Evolutionary conservation across 2,888 invertebrate species (phyloP).

Genomic region (Scaptomyza cyrtandrae): DNA sequence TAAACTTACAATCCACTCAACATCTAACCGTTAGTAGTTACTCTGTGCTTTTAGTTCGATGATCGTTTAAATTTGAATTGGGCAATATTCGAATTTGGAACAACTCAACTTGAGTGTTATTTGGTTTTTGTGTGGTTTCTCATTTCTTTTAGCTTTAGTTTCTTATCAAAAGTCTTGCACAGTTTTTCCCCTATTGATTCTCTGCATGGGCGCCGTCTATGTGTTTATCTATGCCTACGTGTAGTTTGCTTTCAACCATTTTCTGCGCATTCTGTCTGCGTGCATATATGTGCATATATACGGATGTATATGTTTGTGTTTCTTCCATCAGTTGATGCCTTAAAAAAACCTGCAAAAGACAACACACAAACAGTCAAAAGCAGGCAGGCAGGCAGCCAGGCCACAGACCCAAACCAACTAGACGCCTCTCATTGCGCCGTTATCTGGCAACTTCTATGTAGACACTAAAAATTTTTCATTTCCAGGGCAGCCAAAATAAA

Average conservation of each 20-base stretch:
- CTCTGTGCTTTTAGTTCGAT: neutral
- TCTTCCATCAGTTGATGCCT: constrained; percentile 50
- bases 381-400: constrained; percentile 43
- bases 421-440: constrained; percentile 32
- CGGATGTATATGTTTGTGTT: constrained; percentile 14
- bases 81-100: constrained; percentile 5
- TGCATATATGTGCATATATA: constrained; percentile 10
- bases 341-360: constrained; percentile 53
- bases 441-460: constrained; percentile 74
- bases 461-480: constrained; percentile 78
- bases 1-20: no score
- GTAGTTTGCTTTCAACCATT: constrained; percentile 35
- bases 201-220: constrained; percentile 20
- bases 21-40: neutral
- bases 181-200: constrained; percentile 40
- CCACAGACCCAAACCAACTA: constrained; percentile 14
- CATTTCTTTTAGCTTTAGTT: constrained; percentile 1
- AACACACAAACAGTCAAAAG: constrained; percentile 71
- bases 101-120: constrained; percentile 8
- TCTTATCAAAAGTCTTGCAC: constrained; percentile 39
- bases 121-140: neutral
- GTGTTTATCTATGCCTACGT: constrained; percentile 71
- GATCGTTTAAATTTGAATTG: neutral
- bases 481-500: constrained; percentile 56
- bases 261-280: constrained; percentile 32